Evolutionary conservation across 1,140 invertebrate genomes (phyloP), one percentile per base, ranked within the genome.

Genomic region (Cyclargus thomasi): DNA sequence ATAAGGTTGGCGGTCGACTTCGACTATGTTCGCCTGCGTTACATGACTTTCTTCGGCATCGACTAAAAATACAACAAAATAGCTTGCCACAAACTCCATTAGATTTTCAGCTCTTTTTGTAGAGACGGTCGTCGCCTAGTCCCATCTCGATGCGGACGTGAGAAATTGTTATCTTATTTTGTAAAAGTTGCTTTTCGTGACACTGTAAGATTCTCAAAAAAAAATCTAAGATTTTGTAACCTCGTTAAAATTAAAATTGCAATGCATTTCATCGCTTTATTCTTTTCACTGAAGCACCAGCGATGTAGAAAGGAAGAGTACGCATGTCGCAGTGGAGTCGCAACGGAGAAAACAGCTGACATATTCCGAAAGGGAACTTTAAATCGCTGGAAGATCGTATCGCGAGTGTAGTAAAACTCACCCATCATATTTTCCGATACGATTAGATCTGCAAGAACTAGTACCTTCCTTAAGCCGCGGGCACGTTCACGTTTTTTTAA

Each of bases 221-320:
- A 47, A 47, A 14, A 8, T 16, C 11, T 47, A 47, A 16, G 3
- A 78, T 76, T 63, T 35, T 23, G 29, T 29, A 6, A 29, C 2
- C 29, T 29, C 0, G 16, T 5, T 59, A 59, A 10, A 21, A 1
- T 10, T 29, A 29, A 21, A 23, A 29, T 6, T 23, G 18, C 8
- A 22, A 17, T 64, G 16, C 3, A 21, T 65, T 22, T 65, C 10
- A 47, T 55, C 4, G 39, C 2, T 2, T 47, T 8, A 7, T 47
- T 47, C 39, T 63, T 63, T 63, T 23, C 67, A 53, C 57, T 67
- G 36, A 53, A 67, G 17, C 29, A 71, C 71, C 70, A 65, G 74
- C 77, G 77, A 77, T 70, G 74, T 84, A 81, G 87, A 90, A 90
- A 90, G 85, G 85, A 90, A 90, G 83, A 90, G 87, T 88, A 79